Percentiles rank a stretch among this genome's conserved stretches.
Conservation (phyloP, 1,140 invertebrate species). For the Daktulosphaira vitifoliae region DNA sequence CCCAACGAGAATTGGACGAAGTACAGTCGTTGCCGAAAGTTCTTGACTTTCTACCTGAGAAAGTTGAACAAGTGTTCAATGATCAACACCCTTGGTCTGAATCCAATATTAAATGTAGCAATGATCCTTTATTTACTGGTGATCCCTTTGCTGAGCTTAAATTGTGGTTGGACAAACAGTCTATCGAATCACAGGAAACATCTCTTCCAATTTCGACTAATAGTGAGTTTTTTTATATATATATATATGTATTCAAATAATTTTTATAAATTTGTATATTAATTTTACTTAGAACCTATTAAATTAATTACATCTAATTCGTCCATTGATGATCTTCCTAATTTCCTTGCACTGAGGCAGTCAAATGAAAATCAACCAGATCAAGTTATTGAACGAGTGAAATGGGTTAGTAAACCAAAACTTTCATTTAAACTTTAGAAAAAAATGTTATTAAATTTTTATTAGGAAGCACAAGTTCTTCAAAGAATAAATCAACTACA, state of each 20-base stretch:
- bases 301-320: slow-evolving; percentile 13
- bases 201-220: slow-evolving; percentile 12
- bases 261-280: background rate
- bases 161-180: slow-evolving; percentile 15
- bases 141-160: slow-evolving; percentile 23
- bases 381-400: slow-evolving; percentile 17
- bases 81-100: slow-evolving; percentile 9
- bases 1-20: slow-evolving; percentile 27
- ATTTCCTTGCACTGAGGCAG: slow-evolving; percentile 1
- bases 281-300: background rate
- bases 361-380: slow-evolving; percentile 20
- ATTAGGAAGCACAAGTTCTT: slow-evolving; percentile 80
- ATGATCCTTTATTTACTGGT: slow-evolving; percentile 17
- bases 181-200: slow-evolving; percentile 28
- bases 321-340: background rate
- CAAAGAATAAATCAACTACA: slow-evolving; percentile 80
- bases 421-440: background rate
- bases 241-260: too few relatives aligned
- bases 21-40: slow-evolving; percentile 19
- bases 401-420: slow-evolving; percentile 13
- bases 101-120: slow-evolving; percentile 16
- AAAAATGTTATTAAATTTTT: background rate
- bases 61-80: slow-evolving; percentile 27
- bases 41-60: background rate
- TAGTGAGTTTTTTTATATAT: background rate